A percentile compares a stretch with the other conserved stretches of the same genome.
These are phyloP conservation scores for Drosophila nigromelanica DNA, from an alignment of 1,140 invertebrate genomes.

Conservation along the genomic window DNA sequence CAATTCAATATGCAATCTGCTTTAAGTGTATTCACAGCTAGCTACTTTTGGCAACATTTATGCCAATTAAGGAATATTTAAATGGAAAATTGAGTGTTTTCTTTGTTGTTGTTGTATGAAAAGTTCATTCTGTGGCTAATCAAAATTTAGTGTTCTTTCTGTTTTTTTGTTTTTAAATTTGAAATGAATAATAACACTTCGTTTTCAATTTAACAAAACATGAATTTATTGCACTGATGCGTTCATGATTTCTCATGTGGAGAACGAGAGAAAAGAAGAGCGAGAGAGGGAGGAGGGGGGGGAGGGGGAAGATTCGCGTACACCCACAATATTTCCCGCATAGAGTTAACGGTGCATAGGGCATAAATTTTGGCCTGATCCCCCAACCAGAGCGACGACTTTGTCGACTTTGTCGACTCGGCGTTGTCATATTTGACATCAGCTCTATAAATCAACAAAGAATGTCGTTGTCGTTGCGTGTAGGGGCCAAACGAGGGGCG, in stretches of 20 bases:
- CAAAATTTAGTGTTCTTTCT: neutral
- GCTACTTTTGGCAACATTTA: constrained; percentile 25
- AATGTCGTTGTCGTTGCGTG: constrained; percentile 41
- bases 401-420: constrained; percentile 33
- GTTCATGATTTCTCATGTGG: constrained; percentile 34
- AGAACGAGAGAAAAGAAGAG: neutral
- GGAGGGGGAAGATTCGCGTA: neutral
- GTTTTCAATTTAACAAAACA: constrained; percentile 63
- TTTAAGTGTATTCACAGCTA: constrained; percentile 31
- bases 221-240: constrained; percentile 62
- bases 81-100: neutral
- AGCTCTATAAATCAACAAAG: constrained; percentile 70
- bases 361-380: constrained; percentile 57
- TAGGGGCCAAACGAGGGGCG: neutral
- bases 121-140: too few relatives aligned
- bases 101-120: too few relatives aligned
- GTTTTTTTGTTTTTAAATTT: neutral
- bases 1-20: neutral
- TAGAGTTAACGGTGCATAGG: constrained; percentile 68
- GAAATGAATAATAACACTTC: constrained; percentile 34
- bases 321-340: constrained; percentile 52
- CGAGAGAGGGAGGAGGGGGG: neutral
- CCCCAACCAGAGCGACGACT: constrained; percentile 2
- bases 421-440: constrained; percentile 78
- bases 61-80: neutral